phyloP scores from a whole-genome alignment of 2,888 invertebrate species.

The Hermaeophaga mercurialis region DNA sequence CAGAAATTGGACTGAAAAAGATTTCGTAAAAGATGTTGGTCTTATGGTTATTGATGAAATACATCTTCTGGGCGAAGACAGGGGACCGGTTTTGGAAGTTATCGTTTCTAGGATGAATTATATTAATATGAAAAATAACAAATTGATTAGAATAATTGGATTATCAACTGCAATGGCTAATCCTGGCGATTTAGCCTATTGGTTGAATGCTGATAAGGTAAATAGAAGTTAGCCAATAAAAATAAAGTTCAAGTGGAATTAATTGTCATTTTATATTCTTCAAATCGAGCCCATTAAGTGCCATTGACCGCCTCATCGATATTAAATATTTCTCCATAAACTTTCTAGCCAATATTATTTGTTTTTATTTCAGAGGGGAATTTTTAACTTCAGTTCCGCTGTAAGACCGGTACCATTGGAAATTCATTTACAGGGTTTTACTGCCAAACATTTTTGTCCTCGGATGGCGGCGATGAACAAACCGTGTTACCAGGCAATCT shows the following conservation, averaged over 20 bases:
- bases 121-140: constrained; percentile 87
- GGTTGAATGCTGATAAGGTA: constrained; percentile 82
- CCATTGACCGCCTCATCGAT: no score
- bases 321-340: background rate
- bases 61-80: constrained; percentile 90
- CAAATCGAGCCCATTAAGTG: no score
- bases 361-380: constrained; percentile 68
- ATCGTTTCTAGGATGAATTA: constrained; percentile 98
- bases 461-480: constrained; percentile 99
- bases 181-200: constrained; percentile 94
- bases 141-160: constrained; percentile 86
- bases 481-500: constrained; percentile 94
- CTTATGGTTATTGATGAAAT: constrained; percentile 98
- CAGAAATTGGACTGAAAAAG: constrained; percentile 95
- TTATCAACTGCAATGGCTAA: constrained; percentile 98
- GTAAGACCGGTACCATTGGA: constrained; percentile 97
- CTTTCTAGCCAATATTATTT: constrained; percentile 4
- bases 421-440: constrained; percentile 85
- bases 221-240: no score
- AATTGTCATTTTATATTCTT: no score
- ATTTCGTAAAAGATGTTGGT: constrained; percentile 89
- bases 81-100: constrained; percentile 92
- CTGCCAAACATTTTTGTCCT: constrained; percentile 98
- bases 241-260: no score
- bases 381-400: constrained; percentile 96